phyloP scores from a whole-genome alignment of 35 echinoderm and acorn worm species.

The Hemicentrotus pulcherrimus region DNA sequence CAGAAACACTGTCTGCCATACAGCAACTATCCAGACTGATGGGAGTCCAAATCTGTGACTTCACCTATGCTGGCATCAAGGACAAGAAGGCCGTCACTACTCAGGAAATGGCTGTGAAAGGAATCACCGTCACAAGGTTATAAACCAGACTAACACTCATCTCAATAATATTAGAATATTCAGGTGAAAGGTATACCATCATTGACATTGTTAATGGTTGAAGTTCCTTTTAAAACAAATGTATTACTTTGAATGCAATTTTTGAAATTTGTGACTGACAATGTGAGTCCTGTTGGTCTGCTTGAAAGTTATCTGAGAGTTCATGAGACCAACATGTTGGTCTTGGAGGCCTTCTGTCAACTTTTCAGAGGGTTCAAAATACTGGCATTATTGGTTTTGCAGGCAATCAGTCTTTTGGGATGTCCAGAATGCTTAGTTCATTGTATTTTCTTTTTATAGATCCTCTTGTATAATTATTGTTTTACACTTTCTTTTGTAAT shows the following conservation, averaged over 20 bases:
- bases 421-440: neutral
- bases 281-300: too few relatives aligned
- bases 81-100: conserved; percentile 90
- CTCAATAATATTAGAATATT: neutral
- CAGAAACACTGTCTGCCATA: conserved; percentile 79
- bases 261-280: too few relatives aligned
- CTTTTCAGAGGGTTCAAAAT: neutral
- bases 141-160: neutral
- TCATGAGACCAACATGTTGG: too few relatives aligned
- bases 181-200: neutral
- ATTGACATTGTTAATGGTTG: neutral
- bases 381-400: too few relatives aligned
- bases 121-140: conserved; percentile 44
- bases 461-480: neutral
- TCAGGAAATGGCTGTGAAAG: conserved; percentile 71
- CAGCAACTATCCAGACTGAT: conserved; percentile 55
- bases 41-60: conserved; percentile 60
- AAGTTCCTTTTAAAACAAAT: neutral
- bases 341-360: neutral
- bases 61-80: conserved; percentile 90
- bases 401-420: neutral
- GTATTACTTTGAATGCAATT: too few relatives aligned
- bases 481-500: neutral
- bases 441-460: neutral
- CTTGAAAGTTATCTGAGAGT: too few relatives aligned